Conservation (phyloP, 2,888 invertebrate species). For the Dryocosmus kuriphilus region DNA sequence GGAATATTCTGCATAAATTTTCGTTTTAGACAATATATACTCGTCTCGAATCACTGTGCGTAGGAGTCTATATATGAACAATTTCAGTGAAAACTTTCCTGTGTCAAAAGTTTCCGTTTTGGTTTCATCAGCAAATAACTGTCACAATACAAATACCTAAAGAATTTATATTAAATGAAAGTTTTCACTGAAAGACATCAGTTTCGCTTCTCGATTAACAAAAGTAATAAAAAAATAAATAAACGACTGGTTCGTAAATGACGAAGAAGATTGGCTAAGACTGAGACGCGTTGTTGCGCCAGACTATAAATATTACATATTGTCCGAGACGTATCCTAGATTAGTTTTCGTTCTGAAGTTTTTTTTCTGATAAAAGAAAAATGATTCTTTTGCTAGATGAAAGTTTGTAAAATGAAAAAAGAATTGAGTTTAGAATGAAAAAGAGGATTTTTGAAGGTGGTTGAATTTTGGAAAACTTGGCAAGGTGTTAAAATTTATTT, state of each 20-base stretch:
- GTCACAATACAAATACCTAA: background rate
- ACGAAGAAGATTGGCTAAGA: constrained; percentile 30
- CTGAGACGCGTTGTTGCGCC: constrained; percentile 35
- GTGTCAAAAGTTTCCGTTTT: background rate
- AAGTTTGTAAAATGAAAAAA: background rate
- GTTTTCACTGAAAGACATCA: background rate
- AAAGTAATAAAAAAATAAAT: background rate
- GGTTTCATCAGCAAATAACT: no score
- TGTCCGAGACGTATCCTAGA: constrained; percentile 16
- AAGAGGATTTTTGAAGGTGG: background rate
- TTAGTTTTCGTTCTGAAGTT: background rate
- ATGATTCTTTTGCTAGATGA: background rate
- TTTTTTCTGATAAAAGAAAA: background rate
- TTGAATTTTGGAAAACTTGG: background rate
- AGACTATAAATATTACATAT: constrained; percentile 17
- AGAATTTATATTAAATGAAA: background rate
- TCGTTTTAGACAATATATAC: constrained; percentile 27
- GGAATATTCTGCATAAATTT: constrained; percentile 39
- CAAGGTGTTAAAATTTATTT: background rate
- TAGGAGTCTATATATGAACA: background rate
- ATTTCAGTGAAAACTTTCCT: background rate
- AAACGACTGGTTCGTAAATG: constrained; percentile 23
- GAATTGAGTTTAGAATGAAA: background rate
- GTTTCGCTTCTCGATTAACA: background rate
- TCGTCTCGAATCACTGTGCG: constrained; percentile 4